Percentiles rank a stretch among this genome's conserved stretches.
Conservation (phyloP, 1,140 invertebrate species). For the Ylistrum balloti region DNA sequence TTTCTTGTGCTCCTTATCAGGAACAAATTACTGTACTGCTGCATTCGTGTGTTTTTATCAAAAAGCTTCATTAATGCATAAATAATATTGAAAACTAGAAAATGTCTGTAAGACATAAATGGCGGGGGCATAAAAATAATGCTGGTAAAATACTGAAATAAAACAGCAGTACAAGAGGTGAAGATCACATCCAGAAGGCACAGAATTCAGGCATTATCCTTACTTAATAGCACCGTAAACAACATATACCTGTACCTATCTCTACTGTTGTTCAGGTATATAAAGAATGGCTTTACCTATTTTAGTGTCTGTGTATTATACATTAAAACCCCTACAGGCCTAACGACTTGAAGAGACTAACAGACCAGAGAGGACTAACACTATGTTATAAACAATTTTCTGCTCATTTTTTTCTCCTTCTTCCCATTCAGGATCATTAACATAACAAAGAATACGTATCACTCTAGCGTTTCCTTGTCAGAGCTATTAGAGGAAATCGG, state of each 20-base stretch:
- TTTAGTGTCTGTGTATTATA: not conserved
- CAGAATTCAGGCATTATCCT: not conserved
- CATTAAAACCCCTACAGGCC: not conserved
- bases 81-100: no score
- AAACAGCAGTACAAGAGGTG: not conserved
- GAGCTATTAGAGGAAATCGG: not conserved
- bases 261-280: not conserved
- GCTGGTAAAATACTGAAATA: no score
- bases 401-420: not conserved
- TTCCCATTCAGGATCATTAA: conserved; percentile 28
- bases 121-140: no score
- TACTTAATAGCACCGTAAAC: no score
- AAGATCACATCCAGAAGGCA: not conserved
- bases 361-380: not conserved
- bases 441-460: conserved; percentile 16
- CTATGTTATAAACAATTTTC: not conserved
- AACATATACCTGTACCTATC: no score
- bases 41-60: no score
- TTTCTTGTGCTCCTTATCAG: no score
- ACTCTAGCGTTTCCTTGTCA: not conserved
- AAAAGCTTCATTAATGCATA: no score
- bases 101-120: no score
- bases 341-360: not conserved
- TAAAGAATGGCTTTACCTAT: not conserved
- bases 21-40: no score